Conservation (phyloP, 2,888 invertebrate genomes). For the Melanostoma scalare region DNA sequence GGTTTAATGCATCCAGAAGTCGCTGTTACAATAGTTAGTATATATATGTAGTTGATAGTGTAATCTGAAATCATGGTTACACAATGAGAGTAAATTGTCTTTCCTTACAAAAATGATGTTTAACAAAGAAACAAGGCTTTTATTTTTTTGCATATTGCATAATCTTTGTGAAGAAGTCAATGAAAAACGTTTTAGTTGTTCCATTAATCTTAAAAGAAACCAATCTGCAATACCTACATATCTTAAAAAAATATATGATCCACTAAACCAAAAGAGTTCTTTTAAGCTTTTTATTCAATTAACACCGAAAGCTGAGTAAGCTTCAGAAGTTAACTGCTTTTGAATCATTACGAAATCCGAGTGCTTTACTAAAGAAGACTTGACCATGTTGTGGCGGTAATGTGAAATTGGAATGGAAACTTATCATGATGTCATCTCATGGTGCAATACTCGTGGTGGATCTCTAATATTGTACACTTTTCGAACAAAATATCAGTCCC, state of each 20-base stretch:
- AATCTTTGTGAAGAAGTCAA: constrained; percentile 26
- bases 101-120: constrained; percentile 16
- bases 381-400: constrained; percentile 5
- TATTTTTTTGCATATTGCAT: constrained; percentile 34
- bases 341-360: too few relatives aligned
- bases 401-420: not conserved
- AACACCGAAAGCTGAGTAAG: constrained; percentile 9
- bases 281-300: constrained; percentile 15
- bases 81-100: constrained; percentile 27
- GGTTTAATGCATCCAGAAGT: constrained; percentile 42
- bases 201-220: constrained; percentile 25
- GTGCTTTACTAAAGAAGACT: not conserved
- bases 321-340: not conserved
- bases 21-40: not conserved
- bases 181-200: constrained; percentile 35
- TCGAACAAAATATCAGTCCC: too few relatives aligned
- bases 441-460: too few relatives aligned
- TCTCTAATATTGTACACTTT: too few relatives aligned
- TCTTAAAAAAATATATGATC: constrained; percentile 27
- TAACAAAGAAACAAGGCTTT: constrained; percentile 34
- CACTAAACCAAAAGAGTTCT: constrained; percentile 11
- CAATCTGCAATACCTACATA: constrained; percentile 55
- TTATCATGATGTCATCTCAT: not conserved
- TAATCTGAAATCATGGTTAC: constrained; percentile 35
- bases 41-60: not conserved